A percentile compares a stretch with the other conserved stretches of the same genome.
Evolutionary conservation across 2,888 invertebrate species (phyloP).

Genomic region (Diplazon laetatorius): DNA sequence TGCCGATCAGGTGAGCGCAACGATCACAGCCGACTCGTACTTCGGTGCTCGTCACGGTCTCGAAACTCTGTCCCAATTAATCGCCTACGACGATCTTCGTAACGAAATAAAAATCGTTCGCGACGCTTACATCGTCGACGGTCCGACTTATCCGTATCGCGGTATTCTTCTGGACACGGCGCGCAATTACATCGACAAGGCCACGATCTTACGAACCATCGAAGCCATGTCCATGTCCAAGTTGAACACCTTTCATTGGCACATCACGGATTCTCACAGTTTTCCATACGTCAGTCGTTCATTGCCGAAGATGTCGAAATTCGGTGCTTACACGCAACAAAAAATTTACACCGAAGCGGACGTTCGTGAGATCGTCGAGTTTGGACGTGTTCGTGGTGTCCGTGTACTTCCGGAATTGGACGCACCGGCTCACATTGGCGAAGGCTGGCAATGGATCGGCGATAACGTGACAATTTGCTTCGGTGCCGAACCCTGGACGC

Average conservation of each 20-base stretch:
- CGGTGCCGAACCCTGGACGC: slow-evolving; percentile 88
- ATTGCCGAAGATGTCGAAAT: slow-evolving; percentile 88
- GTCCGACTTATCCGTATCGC: slow-evolving; percentile 93
- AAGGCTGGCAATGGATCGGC: slow-evolving; percentile 89
- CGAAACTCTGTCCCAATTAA: slow-evolving; percentile 87
- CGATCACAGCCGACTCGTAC: slow-evolving; percentile 85
- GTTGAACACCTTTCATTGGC: slow-evolving; percentile 97
- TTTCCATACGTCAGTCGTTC: slow-evolving; percentile 93
- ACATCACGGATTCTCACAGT: slow-evolving; percentile 96
- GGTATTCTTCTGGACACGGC: slow-evolving; percentile 95
- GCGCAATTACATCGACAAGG: slow-evolving; percentile 91
- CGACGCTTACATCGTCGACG: slow-evolving; percentile 87
- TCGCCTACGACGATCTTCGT: slow-evolving; percentile 87
- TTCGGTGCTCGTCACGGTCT: slow-evolving; percentile 88
- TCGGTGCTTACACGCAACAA: slow-evolving; percentile 91
- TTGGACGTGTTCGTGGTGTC: slow-evolving; percentile 90
- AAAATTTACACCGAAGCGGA: slow-evolving; percentile 85
- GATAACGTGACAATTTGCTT: slow-evolving; percentile 78
- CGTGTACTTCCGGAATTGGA: slow-evolving; percentile 96
- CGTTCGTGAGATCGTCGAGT: slow-evolving; percentile 85
- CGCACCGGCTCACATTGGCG: slow-evolving; percentile 95
- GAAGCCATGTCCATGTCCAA: slow-evolving; percentile 96
- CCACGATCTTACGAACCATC: slow-evolving; percentile 89
- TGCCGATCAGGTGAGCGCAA: slow-evolving; percentile 82
- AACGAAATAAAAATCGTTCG: slow-evolving; percentile 86